These are phyloP conservation scores for Tenrec ecaudatus DNA, from an alignment of 2,113 vertebrate genomes.

Conservation along the genomic window DNA sequence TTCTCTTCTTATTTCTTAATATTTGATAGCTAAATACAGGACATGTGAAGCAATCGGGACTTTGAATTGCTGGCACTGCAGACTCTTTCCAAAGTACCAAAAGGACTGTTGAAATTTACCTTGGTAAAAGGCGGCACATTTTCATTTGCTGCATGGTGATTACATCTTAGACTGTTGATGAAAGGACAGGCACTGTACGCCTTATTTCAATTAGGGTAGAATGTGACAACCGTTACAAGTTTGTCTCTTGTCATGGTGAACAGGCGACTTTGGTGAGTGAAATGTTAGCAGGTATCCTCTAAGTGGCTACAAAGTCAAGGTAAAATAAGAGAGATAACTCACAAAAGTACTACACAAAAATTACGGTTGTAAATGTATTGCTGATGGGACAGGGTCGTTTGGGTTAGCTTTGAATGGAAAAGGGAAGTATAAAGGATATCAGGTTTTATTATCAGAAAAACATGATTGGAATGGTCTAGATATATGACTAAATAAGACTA, in stretches of 20 bases:
- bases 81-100: background rate
- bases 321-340: conserved; percentile 50
- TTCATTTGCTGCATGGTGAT: conserved; percentile 7
- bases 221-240: background rate
- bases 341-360: background rate
- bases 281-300: conserved; percentile 35
- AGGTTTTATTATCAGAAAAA: conserved; percentile 57
- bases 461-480: conserved; percentile 26
- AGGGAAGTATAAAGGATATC: conserved; percentile 12
- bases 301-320: conserved; percentile 38
- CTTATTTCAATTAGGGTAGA: conserved; percentile 44
- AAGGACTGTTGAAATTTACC: conserved; percentile 27
- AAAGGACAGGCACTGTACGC: background rate
- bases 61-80: conserved; percentile 50
- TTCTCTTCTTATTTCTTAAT: conserved; percentile 60
- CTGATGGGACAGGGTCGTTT: background rate
- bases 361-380: conserved; percentile 47
- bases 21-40: conserved; percentile 53
- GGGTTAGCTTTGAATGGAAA: conserved; percentile 49
- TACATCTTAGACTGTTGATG: conserved; percentile 30
- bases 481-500: background rate
- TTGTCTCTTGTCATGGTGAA: background rate
- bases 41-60: conserved; percentile 49
- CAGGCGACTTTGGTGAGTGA: background rate
- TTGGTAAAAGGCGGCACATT: background rate